Conservation (phyloP, 35 echinoderm and acorn worm genomes). For the Antedon bifida region DNA sequence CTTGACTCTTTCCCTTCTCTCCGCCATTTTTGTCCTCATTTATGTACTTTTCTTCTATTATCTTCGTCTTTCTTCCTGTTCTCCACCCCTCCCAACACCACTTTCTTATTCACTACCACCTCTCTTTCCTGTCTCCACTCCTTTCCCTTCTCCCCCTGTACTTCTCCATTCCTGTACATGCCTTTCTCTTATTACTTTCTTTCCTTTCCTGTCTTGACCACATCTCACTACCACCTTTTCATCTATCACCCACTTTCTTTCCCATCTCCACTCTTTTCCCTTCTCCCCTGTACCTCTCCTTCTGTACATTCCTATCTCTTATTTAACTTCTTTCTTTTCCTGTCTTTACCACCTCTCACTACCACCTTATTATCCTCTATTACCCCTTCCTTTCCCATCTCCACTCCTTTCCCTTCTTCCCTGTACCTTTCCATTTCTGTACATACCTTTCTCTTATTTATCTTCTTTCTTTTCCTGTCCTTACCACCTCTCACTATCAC, state of each 20-base stretch:
- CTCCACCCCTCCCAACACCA: not conserved
- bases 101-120: not conserved
- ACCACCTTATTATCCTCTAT: not conserved
- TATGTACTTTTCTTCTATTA: not conserved
- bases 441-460: not conserved
- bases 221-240: not conserved
- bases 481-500: not conserved
- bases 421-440: not conserved
- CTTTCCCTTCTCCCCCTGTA: not conserved
- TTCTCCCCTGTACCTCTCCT: not conserved
- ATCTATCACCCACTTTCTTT: not conserved
- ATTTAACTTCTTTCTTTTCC: not conserved
- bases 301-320: not conserved
- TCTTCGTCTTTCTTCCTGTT: slow-evolving; percentile 2
- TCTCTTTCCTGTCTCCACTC: not conserved
- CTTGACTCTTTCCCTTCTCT: too few species aligned
- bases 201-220: not conserved
- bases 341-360: not conserved
- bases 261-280: not conserved
- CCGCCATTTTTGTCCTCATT: too few species aligned
- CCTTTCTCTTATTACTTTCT: not conserved
- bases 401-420: not conserved
- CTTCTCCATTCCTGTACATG: not conserved
- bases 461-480: not conserved
- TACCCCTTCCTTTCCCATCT: not conserved